Evolutionary conservation across 92 coral and sea anemone genomes (phyloP).

Genomic region (Heteractis magnifica): DNA sequence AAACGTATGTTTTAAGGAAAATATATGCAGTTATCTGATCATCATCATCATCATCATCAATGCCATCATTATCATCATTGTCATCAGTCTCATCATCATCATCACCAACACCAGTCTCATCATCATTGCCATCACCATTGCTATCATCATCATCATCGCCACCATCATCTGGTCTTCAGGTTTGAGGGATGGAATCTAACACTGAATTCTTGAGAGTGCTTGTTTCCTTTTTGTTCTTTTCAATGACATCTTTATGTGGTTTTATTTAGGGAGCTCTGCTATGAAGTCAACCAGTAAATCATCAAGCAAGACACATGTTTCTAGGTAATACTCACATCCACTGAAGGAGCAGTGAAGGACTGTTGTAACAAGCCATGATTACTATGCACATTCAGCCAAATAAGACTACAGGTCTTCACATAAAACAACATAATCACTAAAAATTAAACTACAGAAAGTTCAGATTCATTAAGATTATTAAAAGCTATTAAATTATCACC

Average conservation of each 20-base stretch:
- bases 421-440: neutral
- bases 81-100: neutral
- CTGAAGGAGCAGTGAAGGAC: neutral
- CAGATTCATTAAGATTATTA: neutral
- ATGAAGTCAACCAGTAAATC: neutral
- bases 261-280: constrained; percentile 7
- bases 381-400: neutral
- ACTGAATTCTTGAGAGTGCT: too few relatives aligned
- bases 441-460: neutral
- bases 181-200: neutral
- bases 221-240: too few relatives aligned
- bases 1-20: neutral
- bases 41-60: neutral
- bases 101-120: neutral
- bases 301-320: constrained; percentile 19
- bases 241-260: neutral
- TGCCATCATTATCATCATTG: neutral
- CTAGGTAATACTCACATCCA: constrained; percentile 12
- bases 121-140: neutral
- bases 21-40: neutral
- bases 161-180: neutral
- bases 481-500: constrained; percentile 21
- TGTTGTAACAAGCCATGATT: neutral
- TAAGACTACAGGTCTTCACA: neutral
- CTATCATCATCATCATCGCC: neutral